phyloP scores from a whole-genome alignment of 2,888 invertebrate species.

The Adela reaumurella region DNA sequence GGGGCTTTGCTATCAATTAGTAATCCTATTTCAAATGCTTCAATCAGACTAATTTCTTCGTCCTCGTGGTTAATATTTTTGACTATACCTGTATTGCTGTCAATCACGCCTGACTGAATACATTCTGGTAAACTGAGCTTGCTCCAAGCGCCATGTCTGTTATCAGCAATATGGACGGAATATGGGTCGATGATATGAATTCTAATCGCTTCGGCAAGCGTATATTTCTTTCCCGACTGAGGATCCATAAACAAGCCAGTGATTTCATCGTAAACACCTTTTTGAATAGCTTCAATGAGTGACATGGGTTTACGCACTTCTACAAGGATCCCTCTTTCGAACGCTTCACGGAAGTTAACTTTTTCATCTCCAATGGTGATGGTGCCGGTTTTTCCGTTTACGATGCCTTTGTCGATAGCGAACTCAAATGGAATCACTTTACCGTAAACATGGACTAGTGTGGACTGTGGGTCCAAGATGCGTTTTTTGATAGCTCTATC shows the following conservation, averaged over 20 bases:
- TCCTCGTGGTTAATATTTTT: slow-evolving; percentile 65
- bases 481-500: slow-evolving; percentile 82
- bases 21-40: slow-evolving; percentile 77
- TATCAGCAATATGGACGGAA: slow-evolving; percentile 79
- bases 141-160: slow-evolving; percentile 70
- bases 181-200: slow-evolving; percentile 78
- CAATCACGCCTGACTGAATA: slow-evolving; percentile 69
- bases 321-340: slow-evolving; percentile 76
- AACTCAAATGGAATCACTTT: slow-evolving; percentile 79
- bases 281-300: slow-evolving; percentile 76
- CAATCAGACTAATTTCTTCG: slow-evolving; percentile 65
- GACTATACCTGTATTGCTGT: slow-evolving; percentile 67
- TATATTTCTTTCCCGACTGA: slow-evolving; percentile 70
- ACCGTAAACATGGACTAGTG: slow-evolving; percentile 79
- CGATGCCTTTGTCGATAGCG: slow-evolving; percentile 73
- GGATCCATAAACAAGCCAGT: slow-evolving; percentile 84
- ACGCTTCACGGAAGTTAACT: slow-evolving; percentile 79
- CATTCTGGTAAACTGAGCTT: slow-evolving; percentile 77
- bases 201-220: slow-evolving; percentile 78
- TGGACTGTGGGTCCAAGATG: slow-evolving; percentile 79
- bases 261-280: slow-evolving; percentile 73
- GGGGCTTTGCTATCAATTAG: slow-evolving; percentile 78
- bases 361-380: slow-evolving; percentile 60
- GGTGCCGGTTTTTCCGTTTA: slow-evolving; percentile 72
- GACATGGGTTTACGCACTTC: slow-evolving; percentile 80